Conservation (phyloP, 2,888 invertebrate species). For the Homarus gammarus region DNA sequence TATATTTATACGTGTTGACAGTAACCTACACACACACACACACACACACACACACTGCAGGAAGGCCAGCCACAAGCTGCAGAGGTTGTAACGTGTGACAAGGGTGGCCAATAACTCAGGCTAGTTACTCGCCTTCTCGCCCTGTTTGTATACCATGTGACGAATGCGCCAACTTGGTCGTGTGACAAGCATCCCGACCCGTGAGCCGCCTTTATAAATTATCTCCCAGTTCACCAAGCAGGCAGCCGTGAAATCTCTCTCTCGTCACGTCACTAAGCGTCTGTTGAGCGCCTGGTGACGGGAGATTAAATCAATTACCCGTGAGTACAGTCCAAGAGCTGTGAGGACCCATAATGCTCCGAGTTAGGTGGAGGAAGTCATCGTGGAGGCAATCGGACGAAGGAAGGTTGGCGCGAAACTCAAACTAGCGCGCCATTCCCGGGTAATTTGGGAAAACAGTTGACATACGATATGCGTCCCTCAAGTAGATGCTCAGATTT, state of each 20-base stretch:
- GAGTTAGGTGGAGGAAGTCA: not conserved
- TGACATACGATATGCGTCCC: conserved; percentile 65
- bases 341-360: not conserved
- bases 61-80: not conserved
- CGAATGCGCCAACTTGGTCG: conserved; percentile 55
- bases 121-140: conserved; percentile 45
- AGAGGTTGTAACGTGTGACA: conserved; percentile 43
- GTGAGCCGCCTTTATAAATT: conserved; percentile 30
- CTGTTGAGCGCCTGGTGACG: not conserved
- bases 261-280: not conserved
- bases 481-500: conserved; percentile 65
- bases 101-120: conserved; percentile 42
- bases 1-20: no score
- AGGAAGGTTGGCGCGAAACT: conserved; percentile 41
- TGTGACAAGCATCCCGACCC: conserved; percentile 49
- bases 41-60: conserved; percentile 7
- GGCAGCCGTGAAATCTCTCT: not conserved
- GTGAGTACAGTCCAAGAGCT: not conserved
- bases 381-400: conserved; percentile 16
- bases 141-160: conserved; percentile 54
- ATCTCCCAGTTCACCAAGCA: not conserved
- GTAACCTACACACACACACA: conserved; percentile 6
- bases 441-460: conserved; percentile 71
- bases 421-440: conserved; percentile 62
- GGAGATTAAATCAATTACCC: not conserved